Base-by-base conservation (phyloP, 2,113 vertebrate genomes). In the Platysteira castanea region DNA sequence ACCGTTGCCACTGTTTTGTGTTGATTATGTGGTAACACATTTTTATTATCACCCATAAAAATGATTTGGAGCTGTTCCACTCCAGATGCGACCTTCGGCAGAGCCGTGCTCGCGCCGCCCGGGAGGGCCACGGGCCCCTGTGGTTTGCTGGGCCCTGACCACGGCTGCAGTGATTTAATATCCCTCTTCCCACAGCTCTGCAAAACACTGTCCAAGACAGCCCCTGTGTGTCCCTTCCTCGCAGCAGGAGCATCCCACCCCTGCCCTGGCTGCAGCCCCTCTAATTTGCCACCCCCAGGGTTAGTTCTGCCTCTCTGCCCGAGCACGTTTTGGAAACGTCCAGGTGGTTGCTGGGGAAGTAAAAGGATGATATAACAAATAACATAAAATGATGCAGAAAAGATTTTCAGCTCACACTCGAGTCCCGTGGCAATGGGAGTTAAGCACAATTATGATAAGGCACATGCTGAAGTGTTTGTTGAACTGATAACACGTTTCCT, bases 41-140 rank as follows among this genome's bases (percentile, higher is more conserved):
- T 96, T 96, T 95, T 96, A 96, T 94, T 93, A 92, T 90, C 92
- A 57, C 64, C 79, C 92, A 94, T 96, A 96, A 96, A 96, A 96
- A 75, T 87, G 71, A 90, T 95, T 94, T 95, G 96, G 96, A 96
- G 73, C 87, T 8, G 14, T 86, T 94, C 92, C 87, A 52, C 70
- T 89, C 91, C 93, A 96, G 93, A 87, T 84, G 89, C 13, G 63
- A 87, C 84, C 73, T 75, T 84, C 6, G 1, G 85, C 87, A 67
- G 85, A 47, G 79, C 68, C 59, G 61, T 30, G 69, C 86, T 90
- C 6, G 1, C 15, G 1, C 70, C 2, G 9, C 93, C 87, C 24
- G 1, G 21, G 16, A 60, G 84, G 80, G 76, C 86, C 77, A 53
- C 27, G 3, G 44, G 11, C 56, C 77, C 96, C 79, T 33, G 79